Percentiles rank a stretch among this genome's conserved stretches.
phyloP scores from a whole-genome alignment of 2,113 vertebrate genomes.

The Gambusia affinis region DNA sequence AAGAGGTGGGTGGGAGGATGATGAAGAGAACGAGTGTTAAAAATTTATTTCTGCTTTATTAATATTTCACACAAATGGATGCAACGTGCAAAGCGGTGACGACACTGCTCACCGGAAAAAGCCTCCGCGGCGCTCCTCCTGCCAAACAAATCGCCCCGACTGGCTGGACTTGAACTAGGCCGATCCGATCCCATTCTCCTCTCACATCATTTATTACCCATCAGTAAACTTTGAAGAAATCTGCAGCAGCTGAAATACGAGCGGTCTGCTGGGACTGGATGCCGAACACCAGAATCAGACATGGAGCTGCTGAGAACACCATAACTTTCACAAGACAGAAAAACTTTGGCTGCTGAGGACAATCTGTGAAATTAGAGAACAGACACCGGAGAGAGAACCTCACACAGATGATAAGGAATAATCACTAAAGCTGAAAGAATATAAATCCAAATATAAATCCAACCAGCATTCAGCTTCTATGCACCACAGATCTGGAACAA shows the following conservation, averaged over 20 bases:
- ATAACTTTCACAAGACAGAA: slow-evolving; percentile 38
- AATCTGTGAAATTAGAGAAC: slow-evolving; percentile 37
- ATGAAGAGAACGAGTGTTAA: slow-evolving; percentile 61
- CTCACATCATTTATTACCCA: slow-evolving; percentile 43
- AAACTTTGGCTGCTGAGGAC: slow-evolving; percentile 27
- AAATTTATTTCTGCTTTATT: slow-evolving; percentile 65
- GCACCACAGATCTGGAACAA: no score
- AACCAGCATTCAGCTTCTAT: not conserved
- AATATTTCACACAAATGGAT: slow-evolving; percentile 62
- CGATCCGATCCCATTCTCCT: slow-evolving; percentile 13
- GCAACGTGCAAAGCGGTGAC: slow-evolving; percentile 53
- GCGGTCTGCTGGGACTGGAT: slow-evolving; percentile 56
- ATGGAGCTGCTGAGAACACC: slow-evolving; percentile 46
- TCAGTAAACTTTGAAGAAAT: slow-evolving; percentile 62
- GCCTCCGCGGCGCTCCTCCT: slow-evolving; percentile 16
- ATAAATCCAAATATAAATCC: not conserved
- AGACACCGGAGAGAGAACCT: slow-evolving; percentile 17
- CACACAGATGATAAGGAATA: slow-evolving; percentile 28
- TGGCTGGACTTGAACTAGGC: slow-evolving; percentile 35
- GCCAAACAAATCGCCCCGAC: slow-evolving; percentile 45
- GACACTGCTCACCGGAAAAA: slow-evolving; percentile 39
- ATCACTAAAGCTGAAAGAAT: slow-evolving; percentile 28
- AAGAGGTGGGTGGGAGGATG: slow-evolving; percentile 48
- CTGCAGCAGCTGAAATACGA: slow-evolving; percentile 48
- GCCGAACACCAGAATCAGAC: slow-evolving; percentile 47